Base-by-base conservation (phyloP, 2,113 vertebrate species). In the Centropus bengalensis region DNA sequence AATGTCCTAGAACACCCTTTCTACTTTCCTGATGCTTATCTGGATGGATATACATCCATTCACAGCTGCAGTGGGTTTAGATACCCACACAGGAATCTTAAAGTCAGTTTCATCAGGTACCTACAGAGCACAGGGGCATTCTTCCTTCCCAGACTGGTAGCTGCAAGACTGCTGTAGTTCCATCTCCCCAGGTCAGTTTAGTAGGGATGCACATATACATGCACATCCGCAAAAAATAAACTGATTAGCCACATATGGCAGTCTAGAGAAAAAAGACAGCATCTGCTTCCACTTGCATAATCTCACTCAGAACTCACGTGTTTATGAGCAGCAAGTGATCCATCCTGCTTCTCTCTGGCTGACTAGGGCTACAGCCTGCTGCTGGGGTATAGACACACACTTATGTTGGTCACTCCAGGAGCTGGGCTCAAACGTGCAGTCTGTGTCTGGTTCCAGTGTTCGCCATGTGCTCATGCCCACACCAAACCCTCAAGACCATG, bases 131-230 rank as follows among this genome's bases (percentile, higher is more conserved):
- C 56, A 42, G 47, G 6, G 15, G 0, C 12, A 54, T 64, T 76
- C 9, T 4, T 76, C 27, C 44, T 76, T 85, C 26, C 12, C 69
- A 14, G 4, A 14, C 26, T 77, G 58, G 11, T 13, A 44, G 12
- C 8, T 60, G 19, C 15, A 69, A 92, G 51, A 7, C 36, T 58
- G 23, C 52, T 60, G 40, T 23, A 33, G 6, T 49, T 85, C 33
- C 28, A 10, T 19, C 13, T 40, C 26, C 15, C 13, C 20, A 24
- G 20, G 8, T 3, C 0, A 1, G 17, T 19, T 67, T 54, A 47
- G 27, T 14, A 56, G n/a, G 10, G 11, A 69, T 36, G 36, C 12
- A 47, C 12, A 12, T 9, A 3, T 21, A 58, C 28, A 45, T 15
- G 51, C 4, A 3, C 4, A 20, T 6, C 33, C 14, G 70, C 9